phyloP scores from a whole-genome alignment of 2,113 vertebrate genomes.

The Peromyscus leucopus region DNA sequence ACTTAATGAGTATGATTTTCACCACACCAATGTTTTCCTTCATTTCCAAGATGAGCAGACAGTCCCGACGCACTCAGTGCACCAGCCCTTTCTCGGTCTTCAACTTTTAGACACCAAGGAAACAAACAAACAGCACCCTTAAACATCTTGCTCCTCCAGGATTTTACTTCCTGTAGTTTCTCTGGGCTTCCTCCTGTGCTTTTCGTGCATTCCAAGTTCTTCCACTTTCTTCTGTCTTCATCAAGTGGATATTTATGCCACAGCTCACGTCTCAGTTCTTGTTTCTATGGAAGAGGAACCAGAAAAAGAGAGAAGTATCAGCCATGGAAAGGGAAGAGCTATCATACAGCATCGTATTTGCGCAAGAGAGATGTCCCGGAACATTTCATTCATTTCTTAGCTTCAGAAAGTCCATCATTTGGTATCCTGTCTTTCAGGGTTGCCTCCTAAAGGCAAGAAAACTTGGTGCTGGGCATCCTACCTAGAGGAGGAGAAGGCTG shows the following conservation, averaged over 20 bases:
- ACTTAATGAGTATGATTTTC: background rate
- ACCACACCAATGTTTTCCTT: background rate
- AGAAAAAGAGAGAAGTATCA: background rate
- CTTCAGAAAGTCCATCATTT: background rate
- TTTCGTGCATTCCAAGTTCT: background rate
- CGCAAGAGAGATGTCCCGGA: background rate
- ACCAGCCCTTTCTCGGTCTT: background rate
- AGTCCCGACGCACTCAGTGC: background rate
- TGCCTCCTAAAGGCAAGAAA: slow-evolving; percentile 92
- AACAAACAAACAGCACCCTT: background rate
- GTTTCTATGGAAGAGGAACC: background rate
- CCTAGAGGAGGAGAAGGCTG: slow-evolving; percentile 95
- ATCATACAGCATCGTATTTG: too few relatives aligned
- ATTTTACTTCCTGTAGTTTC: background rate
- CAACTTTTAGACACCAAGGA: background rate
- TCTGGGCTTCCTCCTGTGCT: background rate
- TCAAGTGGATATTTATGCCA: background rate
- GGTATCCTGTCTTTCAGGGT: slow-evolving; percentile 81
- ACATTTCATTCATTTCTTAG: background rate
- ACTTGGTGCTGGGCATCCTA: slow-evolving; percentile 97
- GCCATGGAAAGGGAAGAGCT: background rate
- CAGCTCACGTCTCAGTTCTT: background rate
- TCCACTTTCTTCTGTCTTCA: background rate
- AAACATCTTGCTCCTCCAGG: background rate
- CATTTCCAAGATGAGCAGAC: background rate